Percentiles rank a stretch among this genome's conserved stretches.
Evolutionary conservation across 2,113 vertebrate species (phyloP).

Genomic region (Protobothrops flavoviridis): DNA sequence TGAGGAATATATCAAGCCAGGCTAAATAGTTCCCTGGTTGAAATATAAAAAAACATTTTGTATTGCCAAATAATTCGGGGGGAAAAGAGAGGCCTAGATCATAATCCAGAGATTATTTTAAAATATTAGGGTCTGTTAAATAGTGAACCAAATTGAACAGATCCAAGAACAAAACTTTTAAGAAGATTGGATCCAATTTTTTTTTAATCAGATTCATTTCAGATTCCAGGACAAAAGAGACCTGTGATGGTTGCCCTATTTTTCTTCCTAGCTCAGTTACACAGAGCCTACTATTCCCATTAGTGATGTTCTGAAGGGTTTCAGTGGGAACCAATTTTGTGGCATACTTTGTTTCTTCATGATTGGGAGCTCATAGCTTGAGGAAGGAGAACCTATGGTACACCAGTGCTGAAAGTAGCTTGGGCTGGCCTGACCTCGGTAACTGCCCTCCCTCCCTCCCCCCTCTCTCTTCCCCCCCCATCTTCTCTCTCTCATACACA

Average conservation of each 20-base stretch:
- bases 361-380: too few relatives aligned
- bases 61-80: not conserved
- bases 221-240: not conserved
- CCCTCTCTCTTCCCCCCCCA: too few relatives aligned
- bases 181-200: not conserved
- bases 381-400: not conserved
- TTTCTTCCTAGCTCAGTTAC: not conserved
- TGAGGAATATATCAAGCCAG: constrained; percentile 4
- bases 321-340: not conserved
- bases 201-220: not conserved
- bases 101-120: not conserved
- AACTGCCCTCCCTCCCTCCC: not conserved
- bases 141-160: not conserved
- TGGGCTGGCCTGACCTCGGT: not conserved
- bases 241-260: not conserved
- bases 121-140: not conserved
- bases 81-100: not conserved
- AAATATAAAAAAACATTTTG: constrained; percentile 10
- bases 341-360: not conserved
- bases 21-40: not conserved
- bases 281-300: not conserved
- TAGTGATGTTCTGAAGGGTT: not conserved
- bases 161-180: not conserved
- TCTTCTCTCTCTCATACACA: not conserved
- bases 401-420: not conserved